Conservation (phyloP, 2,888 invertebrate genomes). For the Euproctis similis region DNA sequence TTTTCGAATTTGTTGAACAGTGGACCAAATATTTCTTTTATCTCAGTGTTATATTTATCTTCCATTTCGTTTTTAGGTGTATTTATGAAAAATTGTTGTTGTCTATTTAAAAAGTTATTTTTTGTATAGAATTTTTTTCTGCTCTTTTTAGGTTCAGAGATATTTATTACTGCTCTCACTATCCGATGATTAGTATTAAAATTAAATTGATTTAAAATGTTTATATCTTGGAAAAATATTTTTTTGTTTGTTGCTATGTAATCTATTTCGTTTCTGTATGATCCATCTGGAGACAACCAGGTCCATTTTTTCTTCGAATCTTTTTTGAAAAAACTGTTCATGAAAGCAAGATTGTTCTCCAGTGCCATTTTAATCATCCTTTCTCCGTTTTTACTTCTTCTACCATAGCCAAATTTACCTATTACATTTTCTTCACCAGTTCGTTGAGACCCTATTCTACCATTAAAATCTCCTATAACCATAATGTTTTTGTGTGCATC, state of each 20-base stretch:
- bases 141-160: background rate
- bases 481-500: no score
- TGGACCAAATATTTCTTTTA: no score
- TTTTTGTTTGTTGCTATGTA: conserved; percentile 1
- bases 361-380: conserved; percentile 1
- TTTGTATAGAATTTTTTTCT: background rate
- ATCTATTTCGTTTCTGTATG: no score
- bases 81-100: conserved; percentile 1
- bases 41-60: no score
- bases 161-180: no score
- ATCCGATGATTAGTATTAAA: no score
- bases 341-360: conserved; percentile 6
- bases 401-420: conserved; percentile 5
- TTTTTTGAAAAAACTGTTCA: conserved; percentile 7
- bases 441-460: conserved; percentile 1
- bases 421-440: conserved; percentile 1
- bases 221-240: background rate
- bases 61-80: conserved; percentile 1
- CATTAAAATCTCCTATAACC: background rate
- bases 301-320: no score
- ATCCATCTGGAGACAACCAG: no score
- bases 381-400: conserved; percentile 7
- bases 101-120: no score
- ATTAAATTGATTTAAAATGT: no score
- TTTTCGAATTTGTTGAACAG: no score